Base-by-base conservation (phyloP, 2,888 invertebrate species). In the Abrostola triplasia region DNA sequence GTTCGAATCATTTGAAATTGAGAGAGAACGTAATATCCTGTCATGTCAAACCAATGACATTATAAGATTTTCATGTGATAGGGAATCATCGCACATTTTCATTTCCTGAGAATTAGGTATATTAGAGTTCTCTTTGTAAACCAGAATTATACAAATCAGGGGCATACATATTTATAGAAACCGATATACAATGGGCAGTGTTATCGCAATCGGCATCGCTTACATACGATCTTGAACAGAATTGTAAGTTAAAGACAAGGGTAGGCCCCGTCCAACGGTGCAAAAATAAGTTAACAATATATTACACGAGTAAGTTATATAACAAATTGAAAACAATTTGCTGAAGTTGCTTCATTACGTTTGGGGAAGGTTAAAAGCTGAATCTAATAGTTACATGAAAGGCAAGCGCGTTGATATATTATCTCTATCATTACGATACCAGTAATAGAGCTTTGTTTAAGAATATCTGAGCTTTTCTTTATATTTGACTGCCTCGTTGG, bases 1-100 rank as follows among this genome's bases (percentile, higher is more conserved):
- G 48, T 55, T 42, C 37, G 13, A 59, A 48, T 42, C 55, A 64
- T 65, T 44, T 44, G 44, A 52, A 70, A 70, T 41, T 56, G 64
- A 70, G 51, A 51, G 65, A 70, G 65, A 36, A n/a, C 55, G 59
- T 59, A 65, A 69, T 69, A 70, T 70, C 64, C 70, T 70, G 64
- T 55, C 42, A 58, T 58, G 70, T 70, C 71, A 48, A 13, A 41
- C 36, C 2, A 44, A 59, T 59, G 55, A 56, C 37, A 56, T 54
- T 13, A 47, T 38, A 36, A 37, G 59, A 69, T 69, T 48, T 41
- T 36, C 40, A 70, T 44, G n/a, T 44, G 59, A 59, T 69, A 56
- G 9, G 44, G 40, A 52, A 40, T 9, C 36, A 49, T 36, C n/a
- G 36, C 36, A 35, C 35, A 36, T 49, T 36, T 36, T 35, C 36